phyloP scores from a whole-genome alignment of 1,140 invertebrate species.

The Halictus rubicundus region DNA sequence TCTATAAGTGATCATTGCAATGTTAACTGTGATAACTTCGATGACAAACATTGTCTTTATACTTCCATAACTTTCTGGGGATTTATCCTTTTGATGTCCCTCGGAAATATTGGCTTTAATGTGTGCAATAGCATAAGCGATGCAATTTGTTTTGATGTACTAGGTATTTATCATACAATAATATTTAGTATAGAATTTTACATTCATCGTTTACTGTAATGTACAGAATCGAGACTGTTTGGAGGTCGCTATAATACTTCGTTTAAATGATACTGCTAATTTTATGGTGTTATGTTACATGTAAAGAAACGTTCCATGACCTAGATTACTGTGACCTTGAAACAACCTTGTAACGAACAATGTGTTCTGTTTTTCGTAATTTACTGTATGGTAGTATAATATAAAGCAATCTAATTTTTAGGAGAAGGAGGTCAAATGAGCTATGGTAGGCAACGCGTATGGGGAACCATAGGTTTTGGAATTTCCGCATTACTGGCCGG shows the following conservation, averaged over 20 bases:
- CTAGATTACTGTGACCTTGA: too few relatives aligned
- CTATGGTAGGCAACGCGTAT: constrained; percentile 89
- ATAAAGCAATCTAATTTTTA: constrained; percentile 55
- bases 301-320: too few relatives aligned
- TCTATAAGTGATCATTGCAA: constrained; percentile 49
- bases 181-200: constrained; percentile 28
- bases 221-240: too few relatives aligned
- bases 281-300: too few relatives aligned
- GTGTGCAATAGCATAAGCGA: constrained; percentile 89
- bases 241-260: too few relatives aligned
- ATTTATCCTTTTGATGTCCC: constrained; percentile 85
- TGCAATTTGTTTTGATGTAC: constrained; percentile 90
- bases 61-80: constrained; percentile 84
- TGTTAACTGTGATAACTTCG: constrained; percentile 56
- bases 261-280: too few relatives aligned
- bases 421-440: constrained; percentile 83
- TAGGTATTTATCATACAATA: constrained; percentile 81
- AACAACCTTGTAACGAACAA: too few relatives aligned
- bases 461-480: constrained; percentile 90
- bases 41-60: constrained; percentile 78
- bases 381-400: neutral
- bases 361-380: too few relatives aligned
- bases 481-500: constrained; percentile 85
- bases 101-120: constrained; percentile 88
- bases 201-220: too few relatives aligned